A percentile compares a stretch with the other conserved stretches of the same genome.
These are phyloP conservation scores for Vireo griseus DNA, from an alignment of 2,797 vertebrate genomes.

Conservation along the genomic window DNA sequence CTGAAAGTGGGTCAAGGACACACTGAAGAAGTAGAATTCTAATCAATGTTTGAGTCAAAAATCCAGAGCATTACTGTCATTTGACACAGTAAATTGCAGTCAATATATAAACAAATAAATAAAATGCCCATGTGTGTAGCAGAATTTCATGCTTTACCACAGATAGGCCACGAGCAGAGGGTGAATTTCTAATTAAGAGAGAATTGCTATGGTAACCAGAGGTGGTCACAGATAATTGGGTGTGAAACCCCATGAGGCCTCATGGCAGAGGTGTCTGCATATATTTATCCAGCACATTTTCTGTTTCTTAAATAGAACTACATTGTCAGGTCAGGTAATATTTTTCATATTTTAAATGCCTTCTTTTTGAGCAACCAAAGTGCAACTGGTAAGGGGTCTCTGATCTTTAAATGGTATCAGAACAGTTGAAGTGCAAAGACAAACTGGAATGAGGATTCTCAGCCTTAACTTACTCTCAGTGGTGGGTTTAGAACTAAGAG, in stretches of 20 bases:
- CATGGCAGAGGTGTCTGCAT: conserved; percentile 42
- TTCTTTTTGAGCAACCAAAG: background rate
- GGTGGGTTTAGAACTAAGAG: background rate
- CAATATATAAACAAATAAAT: background rate
- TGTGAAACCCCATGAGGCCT: conserved; percentile 19
- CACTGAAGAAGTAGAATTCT: background rate
- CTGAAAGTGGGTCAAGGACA: background rate
- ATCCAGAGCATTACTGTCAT: background rate
- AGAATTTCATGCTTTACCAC: background rate
- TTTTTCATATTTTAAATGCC: background rate
- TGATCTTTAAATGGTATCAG: background rate
- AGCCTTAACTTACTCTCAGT: background rate
- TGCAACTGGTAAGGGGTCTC: background rate
- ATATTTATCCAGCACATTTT: conserved; percentile 26
- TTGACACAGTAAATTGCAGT: background rate
- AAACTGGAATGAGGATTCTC: background rate
- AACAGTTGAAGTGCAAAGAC: background rate
- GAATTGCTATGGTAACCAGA: conserved; percentile 60
- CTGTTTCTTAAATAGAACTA: conserved; percentile 15
- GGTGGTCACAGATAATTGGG: conserved; percentile 50
- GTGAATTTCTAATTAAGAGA: conserved; percentile 47
- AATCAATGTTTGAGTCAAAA: background rate
- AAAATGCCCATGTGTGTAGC: background rate
- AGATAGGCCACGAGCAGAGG: conserved; percentile 11
- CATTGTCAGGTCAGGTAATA: background rate